phyloP scores from a whole-genome alignment of 2,888 invertebrate species.

The Dinocampus coccinellae region DNA sequence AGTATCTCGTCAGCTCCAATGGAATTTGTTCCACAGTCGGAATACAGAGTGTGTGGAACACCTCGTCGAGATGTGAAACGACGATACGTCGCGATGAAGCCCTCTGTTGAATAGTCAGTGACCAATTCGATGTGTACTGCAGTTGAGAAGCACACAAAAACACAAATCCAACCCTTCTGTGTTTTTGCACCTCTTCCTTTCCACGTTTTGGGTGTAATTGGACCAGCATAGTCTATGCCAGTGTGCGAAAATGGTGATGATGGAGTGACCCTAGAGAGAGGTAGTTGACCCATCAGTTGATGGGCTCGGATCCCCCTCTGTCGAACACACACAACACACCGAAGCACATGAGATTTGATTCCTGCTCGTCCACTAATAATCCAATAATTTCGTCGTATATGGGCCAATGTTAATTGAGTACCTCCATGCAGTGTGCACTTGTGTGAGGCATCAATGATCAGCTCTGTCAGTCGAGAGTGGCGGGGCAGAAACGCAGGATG shows the following conservation, averaged over 20 bases:
- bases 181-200: slow-evolving; percentile 13
- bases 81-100: slow-evolving; percentile 42
- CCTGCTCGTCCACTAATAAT: slow-evolving; percentile 39
- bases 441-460: slow-evolving; percentile 43
- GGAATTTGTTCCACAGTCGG: slow-evolving; percentile 31
- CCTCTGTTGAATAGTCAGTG: slow-evolving; percentile 36
- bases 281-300: slow-evolving; percentile 43
- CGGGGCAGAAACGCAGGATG: slow-evolving; percentile 41
- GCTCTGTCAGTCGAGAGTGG: slow-evolving; percentile 12
- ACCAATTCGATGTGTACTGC: slow-evolving; percentile 49
- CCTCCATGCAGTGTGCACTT: slow-evolving; percentile 39
- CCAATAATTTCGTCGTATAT: slow-evolving; percentile 39
- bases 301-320: slow-evolving; percentile 31
- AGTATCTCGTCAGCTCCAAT: slow-evolving; percentile 12
- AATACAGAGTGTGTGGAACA: slow-evolving; percentile 8
- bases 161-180: slow-evolving; percentile 32
- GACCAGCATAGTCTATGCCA: slow-evolving; percentile 23
- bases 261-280: slow-evolving; percentile 3
- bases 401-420: slow-evolving; percentile 36
- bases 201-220: not conserved
- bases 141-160: slow-evolving; percentile 45
- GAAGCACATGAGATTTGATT: slow-evolving; percentile 30
- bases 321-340: slow-evolving; percentile 43
- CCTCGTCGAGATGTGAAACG: slow-evolving; percentile 44
- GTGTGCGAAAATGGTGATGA: slow-evolving; percentile 1